phyloP scores from a whole-genome alignment of 2,797 vertebrate species.

The Scyliorhinus canicula region DNA sequence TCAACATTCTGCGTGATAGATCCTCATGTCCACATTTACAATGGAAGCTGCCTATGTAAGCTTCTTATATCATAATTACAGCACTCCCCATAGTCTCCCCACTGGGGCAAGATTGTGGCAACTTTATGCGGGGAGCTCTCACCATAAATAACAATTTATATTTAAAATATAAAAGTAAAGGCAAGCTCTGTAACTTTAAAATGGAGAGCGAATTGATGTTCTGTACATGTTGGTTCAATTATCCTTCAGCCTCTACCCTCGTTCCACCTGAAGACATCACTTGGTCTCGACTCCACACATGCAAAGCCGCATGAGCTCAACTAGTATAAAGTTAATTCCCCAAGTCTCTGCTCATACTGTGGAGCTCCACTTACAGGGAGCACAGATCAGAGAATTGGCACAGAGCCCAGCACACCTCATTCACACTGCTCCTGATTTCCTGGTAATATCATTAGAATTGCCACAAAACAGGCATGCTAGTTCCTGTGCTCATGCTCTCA shows the following conservation, averaged over 20 bases:
- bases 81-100: not conserved
- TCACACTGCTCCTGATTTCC: not conserved
- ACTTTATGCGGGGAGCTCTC: not conserved
- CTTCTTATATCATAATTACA: not conserved
- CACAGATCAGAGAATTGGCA: constrained; percentile 7
- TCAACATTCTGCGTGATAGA: not conserved
- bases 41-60: not conserved
- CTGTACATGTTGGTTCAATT: not conserved
- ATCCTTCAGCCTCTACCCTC: not conserved
- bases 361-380: not conserved
- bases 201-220: not conserved
- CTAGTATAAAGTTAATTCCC: not conserved
- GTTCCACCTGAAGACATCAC: not conserved
- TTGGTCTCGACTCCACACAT: not conserved
- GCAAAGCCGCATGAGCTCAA: not conserved
- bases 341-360: not conserved
- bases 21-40: not conserved
- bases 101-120: not conserved
- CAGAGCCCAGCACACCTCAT: not conserved
- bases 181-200: not conserved
- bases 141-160: not conserved
- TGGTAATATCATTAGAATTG: not conserved
- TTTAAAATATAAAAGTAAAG: not conserved
- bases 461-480: not conserved
- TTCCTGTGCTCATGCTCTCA: not conserved